Evolutionary conservation across 2,888 invertebrate genomes (phyloP).

Genomic region (Chymomyza procnemis): DNA sequence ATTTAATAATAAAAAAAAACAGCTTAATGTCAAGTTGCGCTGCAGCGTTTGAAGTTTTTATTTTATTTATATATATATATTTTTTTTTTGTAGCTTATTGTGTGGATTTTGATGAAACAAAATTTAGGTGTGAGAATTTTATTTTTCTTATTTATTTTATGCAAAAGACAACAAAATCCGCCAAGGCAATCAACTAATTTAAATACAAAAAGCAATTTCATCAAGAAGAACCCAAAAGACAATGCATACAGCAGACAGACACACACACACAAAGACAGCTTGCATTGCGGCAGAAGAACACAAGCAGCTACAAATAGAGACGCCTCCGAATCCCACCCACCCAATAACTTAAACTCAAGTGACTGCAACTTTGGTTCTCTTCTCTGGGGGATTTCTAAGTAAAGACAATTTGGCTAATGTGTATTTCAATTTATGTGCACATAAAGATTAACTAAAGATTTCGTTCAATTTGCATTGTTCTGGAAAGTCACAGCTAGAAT

Average conservation of each 20-base stretch:
- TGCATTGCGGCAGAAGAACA: background rate
- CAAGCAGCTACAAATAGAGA: conserved; percentile 28
- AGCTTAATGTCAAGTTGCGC: conserved; percentile 19
- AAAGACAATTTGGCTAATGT: conserved; percentile 32
- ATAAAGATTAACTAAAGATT: conserved; percentile 44
- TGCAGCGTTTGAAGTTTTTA: background rate
- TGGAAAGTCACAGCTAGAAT: conserved; percentile 31
- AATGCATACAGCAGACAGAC: conserved; percentile 44
- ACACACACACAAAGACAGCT: background rate
- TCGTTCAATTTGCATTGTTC: conserved; percentile 53
- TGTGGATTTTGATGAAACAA: conserved; percentile 40
- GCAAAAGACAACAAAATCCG: conserved; percentile 20
- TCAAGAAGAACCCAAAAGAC: conserved; percentile 42
- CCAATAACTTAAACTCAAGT: background rate
- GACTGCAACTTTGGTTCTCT: background rate
- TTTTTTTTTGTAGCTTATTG: conserved; percentile 20
- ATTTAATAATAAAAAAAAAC: conserved; percentile 23
- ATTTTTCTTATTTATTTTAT: conserved; percentile 25
- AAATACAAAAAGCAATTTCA: conserved; percentile 58
- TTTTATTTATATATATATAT: no score
- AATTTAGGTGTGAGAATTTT: conserved; percentile 58
- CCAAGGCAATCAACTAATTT: conserved; percentile 66
- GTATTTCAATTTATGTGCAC: conserved; percentile 55
- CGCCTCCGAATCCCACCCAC: background rate
- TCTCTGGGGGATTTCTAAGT: no score